A percentile compares a stretch with the other conserved stretches of the same genome.
Conservation (phyloP, 2,888 invertebrate genomes). For the Amiota mariae region DNA sequence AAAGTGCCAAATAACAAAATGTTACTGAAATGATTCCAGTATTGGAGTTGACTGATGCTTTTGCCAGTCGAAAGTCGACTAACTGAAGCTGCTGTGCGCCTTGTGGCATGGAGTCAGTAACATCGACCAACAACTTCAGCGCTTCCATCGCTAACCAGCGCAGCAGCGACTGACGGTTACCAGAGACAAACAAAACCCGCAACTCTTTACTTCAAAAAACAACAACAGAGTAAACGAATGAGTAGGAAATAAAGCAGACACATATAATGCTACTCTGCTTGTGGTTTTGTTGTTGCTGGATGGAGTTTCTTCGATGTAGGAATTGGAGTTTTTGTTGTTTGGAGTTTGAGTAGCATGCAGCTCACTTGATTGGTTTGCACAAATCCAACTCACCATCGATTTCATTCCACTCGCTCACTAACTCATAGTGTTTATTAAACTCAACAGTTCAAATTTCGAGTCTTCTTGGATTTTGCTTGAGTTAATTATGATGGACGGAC, state of each 20-base stretch:
- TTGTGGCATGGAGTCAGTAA: slow-evolving; percentile 27
- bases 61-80: slow-evolving; percentile 23
- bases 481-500: too few species aligned
- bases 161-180: too few species aligned
- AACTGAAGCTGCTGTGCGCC: slow-evolving; percentile 27
- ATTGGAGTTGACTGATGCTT: slow-evolving; percentile 5
- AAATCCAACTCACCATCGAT: not conserved
- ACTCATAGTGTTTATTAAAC: too few species aligned
- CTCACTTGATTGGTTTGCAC: not conserved
- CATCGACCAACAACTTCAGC: slow-evolving; percentile 23
- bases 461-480: too few species aligned
- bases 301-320: not conserved
- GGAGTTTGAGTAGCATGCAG: slow-evolving; percentile 2
- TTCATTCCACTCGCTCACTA: too few species aligned
- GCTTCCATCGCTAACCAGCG: not conserved
- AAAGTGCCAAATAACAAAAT: not conserved
- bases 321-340: not conserved
- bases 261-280: too few species aligned
- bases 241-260: too few species aligned
- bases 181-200: not conserved
- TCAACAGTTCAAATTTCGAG: too few species aligned
- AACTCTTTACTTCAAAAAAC: not conserved
- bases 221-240: not conserved
- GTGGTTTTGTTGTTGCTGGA: too few species aligned
- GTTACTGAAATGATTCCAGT: not conserved